Evolutionary conservation across 1,140 invertebrate genomes (phyloP).

Genomic region (Zophobas atratus): DNA sequence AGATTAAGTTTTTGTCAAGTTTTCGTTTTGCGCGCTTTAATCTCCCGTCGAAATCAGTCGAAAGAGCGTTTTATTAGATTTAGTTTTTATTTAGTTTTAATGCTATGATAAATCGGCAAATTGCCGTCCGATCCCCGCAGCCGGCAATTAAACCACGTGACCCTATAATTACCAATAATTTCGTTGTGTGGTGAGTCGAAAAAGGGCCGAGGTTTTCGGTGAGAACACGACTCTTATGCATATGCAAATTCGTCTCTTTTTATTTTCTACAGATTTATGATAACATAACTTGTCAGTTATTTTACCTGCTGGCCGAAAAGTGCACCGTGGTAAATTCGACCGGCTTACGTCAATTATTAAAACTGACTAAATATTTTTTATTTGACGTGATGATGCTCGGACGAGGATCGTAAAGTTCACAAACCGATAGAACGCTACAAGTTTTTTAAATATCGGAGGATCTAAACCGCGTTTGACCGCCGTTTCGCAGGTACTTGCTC

Average conservation of each 20-base stretch:
- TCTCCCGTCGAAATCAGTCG: not conserved
- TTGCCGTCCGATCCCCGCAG: not conserved
- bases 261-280: conserved; percentile 37
- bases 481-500: no score
- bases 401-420: no score
- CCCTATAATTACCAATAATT: conserved; percentile 39
- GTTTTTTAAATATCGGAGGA: no score
- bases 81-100: not conserved
- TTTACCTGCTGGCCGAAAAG: conserved; percentile 29
- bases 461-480: no score
- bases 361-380: no score
- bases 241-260: conserved; percentile 38
- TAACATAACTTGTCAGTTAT: conserved; percentile 42
- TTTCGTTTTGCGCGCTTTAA: not conserved
- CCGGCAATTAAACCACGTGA: conserved; percentile 34
- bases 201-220: conserved; percentile 28
- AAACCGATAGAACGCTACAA: no score
- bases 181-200: conserved; percentile 19
- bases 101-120: conserved; percentile 19
- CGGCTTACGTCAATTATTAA: not conserved
- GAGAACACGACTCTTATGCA: conserved; percentile 20
- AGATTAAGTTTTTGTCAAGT: not conserved
- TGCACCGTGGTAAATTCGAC: conserved; percentile 23
- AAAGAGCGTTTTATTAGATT: not conserved
- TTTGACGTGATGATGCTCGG: no score